Percentiles rank a stretch among this genome's conserved stretches.
These are phyloP conservation scores for Phlogophora meticulosa DNA, from an alignment of 2,888 invertebrate genomes.

Conservation along the genomic window DNA sequence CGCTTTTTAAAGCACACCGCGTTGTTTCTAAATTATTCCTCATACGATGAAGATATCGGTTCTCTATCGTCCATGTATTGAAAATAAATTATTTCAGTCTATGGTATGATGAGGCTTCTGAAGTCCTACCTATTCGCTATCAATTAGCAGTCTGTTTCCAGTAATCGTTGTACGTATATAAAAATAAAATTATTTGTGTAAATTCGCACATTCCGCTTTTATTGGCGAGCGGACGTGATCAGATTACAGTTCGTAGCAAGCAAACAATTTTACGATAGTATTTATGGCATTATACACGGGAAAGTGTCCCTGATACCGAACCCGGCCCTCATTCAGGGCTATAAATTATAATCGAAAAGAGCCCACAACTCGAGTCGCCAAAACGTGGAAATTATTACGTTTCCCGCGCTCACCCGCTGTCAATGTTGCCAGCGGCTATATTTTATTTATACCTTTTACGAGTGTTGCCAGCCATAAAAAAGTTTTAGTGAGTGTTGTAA, in stretches of 20 bases:
- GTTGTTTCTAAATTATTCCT: constrained; percentile 55
- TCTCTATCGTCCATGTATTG: not conserved
- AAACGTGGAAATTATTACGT: constrained; percentile 87
- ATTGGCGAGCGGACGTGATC: constrained; percentile 77
- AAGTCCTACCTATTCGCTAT: no score
- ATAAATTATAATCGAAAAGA: constrained; percentile 89
- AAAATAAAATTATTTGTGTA: constrained; percentile 61
- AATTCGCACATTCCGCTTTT: constrained; percentile 63
- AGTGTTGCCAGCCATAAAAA: constrained; percentile 87
- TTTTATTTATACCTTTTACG: constrained; percentile 88
- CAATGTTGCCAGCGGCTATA: constrained; percentile 84
- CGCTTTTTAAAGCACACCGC: constrained; percentile 64
- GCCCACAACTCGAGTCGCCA: constrained; percentile 84
- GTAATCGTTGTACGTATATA: constrained; percentile 27
- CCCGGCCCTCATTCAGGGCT: constrained; percentile 77
- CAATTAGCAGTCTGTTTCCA: constrained; percentile 2
- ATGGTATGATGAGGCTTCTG: not conserved
- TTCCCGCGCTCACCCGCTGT: constrained; percentile 74
- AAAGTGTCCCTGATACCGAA: constrained; percentile 70
- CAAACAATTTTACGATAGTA: constrained; percentile 87
- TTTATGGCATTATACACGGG: constrained; percentile 82
- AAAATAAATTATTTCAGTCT: constrained; percentile 21
- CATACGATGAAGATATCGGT: constrained; percentile 37
- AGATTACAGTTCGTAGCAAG: constrained; percentile 76
- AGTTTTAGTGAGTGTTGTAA: constrained; percentile 87